phyloP scores from a whole-genome alignment of 2,113 vertebrate genomes.

The Zapus hudsonius region DNA sequence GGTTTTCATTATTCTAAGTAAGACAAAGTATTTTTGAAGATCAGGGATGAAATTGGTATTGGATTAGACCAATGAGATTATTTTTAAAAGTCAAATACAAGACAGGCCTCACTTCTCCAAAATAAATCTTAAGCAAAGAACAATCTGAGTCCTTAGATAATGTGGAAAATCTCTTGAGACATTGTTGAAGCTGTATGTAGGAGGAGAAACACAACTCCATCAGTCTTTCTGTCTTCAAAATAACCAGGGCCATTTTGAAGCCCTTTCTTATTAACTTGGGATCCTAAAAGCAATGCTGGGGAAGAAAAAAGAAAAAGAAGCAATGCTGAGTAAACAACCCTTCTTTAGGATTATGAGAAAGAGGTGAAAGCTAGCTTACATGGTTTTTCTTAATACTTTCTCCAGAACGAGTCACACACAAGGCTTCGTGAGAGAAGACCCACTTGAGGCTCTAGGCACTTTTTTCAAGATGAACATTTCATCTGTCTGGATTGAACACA shows the following conservation, averaged over 20 bases:
- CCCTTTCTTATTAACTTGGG: slow-evolving; percentile 9
- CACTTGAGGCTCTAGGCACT: background rate
- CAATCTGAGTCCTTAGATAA: slow-evolving; percentile 68
- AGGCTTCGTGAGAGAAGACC: background rate
- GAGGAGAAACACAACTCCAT: slow-evolving; percentile 35
- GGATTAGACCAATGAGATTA: background rate
- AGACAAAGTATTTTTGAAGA: slow-evolving; percentile 51
- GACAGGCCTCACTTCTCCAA: background rate
- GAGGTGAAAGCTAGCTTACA: background rate
- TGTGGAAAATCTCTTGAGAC: slow-evolving; percentile 63
- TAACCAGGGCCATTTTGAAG: slow-evolving; percentile 48
- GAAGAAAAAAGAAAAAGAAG: too few relatives aligned
- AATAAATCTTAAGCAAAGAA: slow-evolving; percentile 67
- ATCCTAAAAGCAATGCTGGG: background rate
- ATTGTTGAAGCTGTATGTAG: slow-evolving; percentile 52
- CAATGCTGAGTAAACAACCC: background rate
- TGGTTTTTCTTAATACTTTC: slow-evolving; percentile 57
- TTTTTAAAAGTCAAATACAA: slow-evolving; percentile 38
- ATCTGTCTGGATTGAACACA: background rate
- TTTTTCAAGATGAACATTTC: background rate
- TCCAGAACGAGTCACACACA: slow-evolving; percentile 10
- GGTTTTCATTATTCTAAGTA: too few relatives aligned
- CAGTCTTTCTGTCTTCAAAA: slow-evolving; percentile 45
- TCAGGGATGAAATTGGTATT: slow-evolving; percentile 57
- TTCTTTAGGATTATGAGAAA: slow-evolving; percentile 3